Evolutionary conservation across 1,140 invertebrate species (phyloP).

Genomic region (Colletes gigas): DNA sequence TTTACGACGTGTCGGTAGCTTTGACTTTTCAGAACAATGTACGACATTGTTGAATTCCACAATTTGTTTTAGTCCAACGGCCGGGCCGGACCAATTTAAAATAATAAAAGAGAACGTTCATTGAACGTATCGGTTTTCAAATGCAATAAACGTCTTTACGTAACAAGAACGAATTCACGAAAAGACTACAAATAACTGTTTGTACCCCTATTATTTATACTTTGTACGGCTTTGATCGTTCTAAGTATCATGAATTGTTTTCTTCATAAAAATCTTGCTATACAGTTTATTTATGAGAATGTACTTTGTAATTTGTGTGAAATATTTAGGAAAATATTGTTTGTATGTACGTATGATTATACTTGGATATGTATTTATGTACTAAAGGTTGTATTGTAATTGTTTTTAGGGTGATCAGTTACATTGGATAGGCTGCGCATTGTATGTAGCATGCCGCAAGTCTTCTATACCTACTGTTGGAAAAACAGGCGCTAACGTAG

Average conservation of each 20-base stretch:
- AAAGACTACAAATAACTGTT: background rate
- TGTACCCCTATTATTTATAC: background rate
- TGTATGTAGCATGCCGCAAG: conserved; percentile 94
- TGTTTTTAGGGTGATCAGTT: conserved; percentile 90
- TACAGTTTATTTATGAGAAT: background rate
- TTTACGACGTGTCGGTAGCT: background rate
- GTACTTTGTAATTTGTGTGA: background rate
- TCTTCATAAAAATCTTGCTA: background rate
- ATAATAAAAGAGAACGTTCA: background rate
- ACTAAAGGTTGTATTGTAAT: background rate
- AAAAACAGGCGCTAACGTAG: conserved; percentile 84
- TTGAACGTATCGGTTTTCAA: background rate
- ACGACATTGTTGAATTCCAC: conserved; percentile 5
- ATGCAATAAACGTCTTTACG: background rate
- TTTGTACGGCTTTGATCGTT: background rate
- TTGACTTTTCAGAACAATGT: conserved; percentile 1
- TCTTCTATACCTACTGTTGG: conserved; percentile 91
- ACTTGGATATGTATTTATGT: conserved; percentile 5
- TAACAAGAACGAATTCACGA: background rate
- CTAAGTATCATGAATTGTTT: background rate
- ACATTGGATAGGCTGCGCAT: conserved; percentile 97
- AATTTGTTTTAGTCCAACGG: conserved; percentile 3
- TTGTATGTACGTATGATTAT: background rate
- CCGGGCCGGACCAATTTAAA: conserved; percentile 35
- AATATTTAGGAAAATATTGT: background rate